Base-by-base conservation (phyloP, 2,888 invertebrate genomes). In the Cordilura impudica region DNA sequence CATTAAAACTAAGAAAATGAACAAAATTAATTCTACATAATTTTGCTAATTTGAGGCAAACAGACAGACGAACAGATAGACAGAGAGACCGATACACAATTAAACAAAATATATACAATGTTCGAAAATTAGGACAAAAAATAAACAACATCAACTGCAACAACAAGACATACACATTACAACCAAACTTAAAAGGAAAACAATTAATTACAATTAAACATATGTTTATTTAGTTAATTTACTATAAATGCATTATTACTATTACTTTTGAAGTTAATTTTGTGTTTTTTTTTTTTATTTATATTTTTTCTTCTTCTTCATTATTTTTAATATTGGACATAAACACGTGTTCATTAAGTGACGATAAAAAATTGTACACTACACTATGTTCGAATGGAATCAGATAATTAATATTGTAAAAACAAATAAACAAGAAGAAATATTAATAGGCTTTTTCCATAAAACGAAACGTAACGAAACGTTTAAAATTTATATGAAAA, bases 121-220 rank as follows among this genome's bases (percentile, higher is more conserved):
- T n/a, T 39, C 2, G n/a, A 43, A 35, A 58, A 18, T 8, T 7
- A 23, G 23, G 21, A 26, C 21, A n/a, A 35, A 43, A 39, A 39
- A 43, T n/a, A 58, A 43, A 39, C 10, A 18, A 35, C 53, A 39
- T 51, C 21, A 23, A 51, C 16, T 10, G 10, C 4, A 26, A 45
- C n/a, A 61, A 4, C 29, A 49, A 16, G 26, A 49, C 4, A 29
- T 39, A 39, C 35, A 2, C 35, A 39, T 39, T 39, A 39, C 35
- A 39, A 54, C n/a, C 23, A 19, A 43, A 43, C 23, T 23, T 51
- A 14, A 23, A 51, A 23, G 26, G 23, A 21, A 35, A 19, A 53
- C 54, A 66, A 78, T 74, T 78, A 78, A 78, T 74, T 74, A 70
- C 47, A 70, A 56, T 74, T 70, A 70, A 74, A 61, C 78, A 78